Percentiles rank a stretch among this genome's conserved stretches.
These are phyloP conservation scores for Orgyia antiqua DNA, from an alignment of 2,888 invertebrate species.

Conservation along the genomic window DNA sequence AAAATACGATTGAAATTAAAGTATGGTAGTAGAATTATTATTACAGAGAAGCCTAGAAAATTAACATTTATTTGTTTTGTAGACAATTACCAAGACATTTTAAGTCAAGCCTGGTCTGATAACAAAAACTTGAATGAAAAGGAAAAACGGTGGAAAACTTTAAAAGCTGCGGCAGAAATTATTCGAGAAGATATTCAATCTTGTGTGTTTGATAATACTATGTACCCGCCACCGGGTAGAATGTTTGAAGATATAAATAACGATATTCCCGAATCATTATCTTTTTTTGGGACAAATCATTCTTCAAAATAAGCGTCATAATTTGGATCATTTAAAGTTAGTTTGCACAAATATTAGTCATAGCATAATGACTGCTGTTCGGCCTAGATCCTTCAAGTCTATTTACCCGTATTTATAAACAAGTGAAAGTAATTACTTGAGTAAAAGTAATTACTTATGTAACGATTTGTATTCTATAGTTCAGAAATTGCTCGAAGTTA, in stretches of 20 bases:
- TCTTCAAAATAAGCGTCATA: slow-evolving; percentile 6
- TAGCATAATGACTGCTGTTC: slow-evolving; percentile 1
- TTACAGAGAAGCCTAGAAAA: slow-evolving; percentile 11
- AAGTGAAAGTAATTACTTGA: no score
- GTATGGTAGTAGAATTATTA: slow-evolving; percentile 28
- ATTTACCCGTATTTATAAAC: no score
- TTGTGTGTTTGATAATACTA: slow-evolving; percentile 13
- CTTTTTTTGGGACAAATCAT: slow-evolving; percentile 9
- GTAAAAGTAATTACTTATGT: no score
- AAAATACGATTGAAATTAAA: slow-evolving; percentile 26
- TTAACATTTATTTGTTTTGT: slow-evolving; percentile 10
- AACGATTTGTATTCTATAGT: no score
- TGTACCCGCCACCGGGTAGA: slow-evolving; percentile 27
- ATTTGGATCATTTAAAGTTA: slow-evolving; percentile 4
- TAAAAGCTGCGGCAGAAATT: slow-evolving; percentile 18
- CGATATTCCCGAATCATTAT: slow-evolving; percentile 8
- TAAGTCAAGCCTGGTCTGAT: slow-evolving; percentile 25
- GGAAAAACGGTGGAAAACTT: slow-evolving; percentile 22
- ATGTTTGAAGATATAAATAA: slow-evolving; percentile 22
- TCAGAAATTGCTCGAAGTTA: no score
- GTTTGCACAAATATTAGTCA: slow-evolving; percentile 1
- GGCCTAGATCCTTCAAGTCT: slow-evolving; percentile 3
- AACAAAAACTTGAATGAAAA: slow-evolving; percentile 21
- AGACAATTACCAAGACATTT: slow-evolving; percentile 14
- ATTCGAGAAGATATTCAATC: slow-evolving; percentile 11